Evolutionary conservation across 2,113 vertebrate species (phyloP).

Genomic region (Gyps fulvus): DNA sequence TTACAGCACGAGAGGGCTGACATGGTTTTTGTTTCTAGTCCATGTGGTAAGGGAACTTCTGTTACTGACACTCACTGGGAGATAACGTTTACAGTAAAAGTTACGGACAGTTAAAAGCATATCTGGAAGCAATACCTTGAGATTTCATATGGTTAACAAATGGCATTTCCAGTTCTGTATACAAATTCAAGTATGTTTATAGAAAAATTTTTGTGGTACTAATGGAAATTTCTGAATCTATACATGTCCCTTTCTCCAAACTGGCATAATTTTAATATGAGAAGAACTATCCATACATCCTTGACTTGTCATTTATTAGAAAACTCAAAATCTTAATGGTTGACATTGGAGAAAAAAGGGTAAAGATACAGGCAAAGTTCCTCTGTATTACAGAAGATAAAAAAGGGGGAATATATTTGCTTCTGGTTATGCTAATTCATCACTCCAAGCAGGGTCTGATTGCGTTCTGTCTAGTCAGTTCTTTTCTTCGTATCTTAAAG

Average conservation of each 20-base stretch:
- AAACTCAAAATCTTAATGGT: background rate
- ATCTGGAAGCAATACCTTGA: background rate
- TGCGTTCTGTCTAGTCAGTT: background rate
- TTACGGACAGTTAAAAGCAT: background rate
- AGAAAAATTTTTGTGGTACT: background rate
- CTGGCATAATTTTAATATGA: background rate
- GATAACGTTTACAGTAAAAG: background rate
- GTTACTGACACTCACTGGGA: background rate
- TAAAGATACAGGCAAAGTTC: background rate
- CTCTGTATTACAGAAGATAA: background rate
- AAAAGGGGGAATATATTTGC: background rate
- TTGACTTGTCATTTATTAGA: slow-evolving; percentile 1
- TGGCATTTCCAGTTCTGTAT: background rate
- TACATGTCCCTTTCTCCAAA: background rate
- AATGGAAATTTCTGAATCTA: background rate
- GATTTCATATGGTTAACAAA: background rate
- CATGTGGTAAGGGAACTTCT: background rate
- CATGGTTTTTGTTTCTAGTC: background rate
- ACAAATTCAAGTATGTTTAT: background rate
- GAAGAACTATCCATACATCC: background rate
- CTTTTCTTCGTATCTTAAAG: background rate
- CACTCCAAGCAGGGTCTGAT: background rate
- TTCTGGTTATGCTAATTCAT: slow-evolving; percentile 30
- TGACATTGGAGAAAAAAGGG: background rate
- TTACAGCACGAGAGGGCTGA: background rate